Base-by-base conservation (phyloP, 2,888 invertebrate genomes). In the Trichopria drosophilae region DNA sequence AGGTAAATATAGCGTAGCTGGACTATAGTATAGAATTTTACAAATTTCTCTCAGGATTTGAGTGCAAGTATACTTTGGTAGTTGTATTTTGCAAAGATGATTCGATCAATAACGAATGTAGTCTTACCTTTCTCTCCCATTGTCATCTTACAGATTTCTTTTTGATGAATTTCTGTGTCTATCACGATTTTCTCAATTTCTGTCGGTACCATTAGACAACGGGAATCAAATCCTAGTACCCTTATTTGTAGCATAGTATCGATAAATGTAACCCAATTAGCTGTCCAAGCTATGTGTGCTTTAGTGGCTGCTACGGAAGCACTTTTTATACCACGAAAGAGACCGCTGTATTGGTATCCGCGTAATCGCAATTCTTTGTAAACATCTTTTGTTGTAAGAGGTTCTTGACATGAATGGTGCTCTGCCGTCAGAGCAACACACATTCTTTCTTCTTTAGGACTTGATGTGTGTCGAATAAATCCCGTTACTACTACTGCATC, bases 401-500 rank as follows among this genome's bases (percentile, higher is more conserved):
- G 47, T 15, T 49, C 43, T 12, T 49, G 12, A n/a, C n/a, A n/a
- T n/a, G n/a, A 5, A 2, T 29, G n/a, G n/a, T n/a, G n/a, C n/a
- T n/a, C 23, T 1, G 16, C n/a, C 6, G 6, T 3, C 12, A 37
- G 24, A 7, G 10, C 31, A 4, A 34, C n/a, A 6, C 42, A 6
- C 1, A 44, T 26, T 16, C 45, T 23, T 2, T 71, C 64, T 13
- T 62, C 53, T n/a, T 28, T 48, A 9, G 62, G 47, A 26, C 81
- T 77, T 63, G 81, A 79, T 51, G 82, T 80, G 4, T 79, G 78
- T 43, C 81, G 81, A 46, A 90, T 82, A 19, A 76, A 79, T 20
- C 90, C 90, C 0, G 85, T 85, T 0, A 85, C 84, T 20, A 90
- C 81, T 0, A 86, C 80, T 0, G 82, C 81, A 4, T 83, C 82